Evolutionary conservation across 2,888 invertebrate species (phyloP), one percentile per base, ranked within the genome.

Genomic region (Tethea ocularis): DNA sequence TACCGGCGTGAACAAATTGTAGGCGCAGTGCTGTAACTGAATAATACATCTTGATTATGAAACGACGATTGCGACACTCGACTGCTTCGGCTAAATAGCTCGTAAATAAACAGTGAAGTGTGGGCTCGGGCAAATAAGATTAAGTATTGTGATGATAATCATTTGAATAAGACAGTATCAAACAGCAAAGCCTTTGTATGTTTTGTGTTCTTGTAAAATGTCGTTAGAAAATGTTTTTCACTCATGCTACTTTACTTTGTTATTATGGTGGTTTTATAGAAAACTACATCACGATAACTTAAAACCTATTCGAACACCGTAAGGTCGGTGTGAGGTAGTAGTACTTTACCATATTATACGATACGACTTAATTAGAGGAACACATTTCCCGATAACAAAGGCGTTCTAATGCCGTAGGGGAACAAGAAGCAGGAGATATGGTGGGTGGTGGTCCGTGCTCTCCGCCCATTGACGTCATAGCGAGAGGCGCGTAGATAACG

Each of bases 1-100:
- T n/a, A 33, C 33, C 13, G 33, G 51, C 22, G 51, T 52, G 24
- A 26, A 24, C 26, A 26, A 52, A 52, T 26, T 17, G 52, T 52
- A 52, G 7, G n/a, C 26, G n/a, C 52, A 6, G 51, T 10, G 8
- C n/a, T 24, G 26, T 52, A 52, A 52, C 24, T 52, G 52, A 52
- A 52, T 52, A 52, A 52, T 26, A 52, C 52, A 52, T 52, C 6
- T 52, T 52, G 24, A 52, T 52, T 52, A 52, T 52, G 26, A 26
- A 33, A 33, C 13, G 33, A 33, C 17, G 26, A 52, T 52, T 52
- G 52, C 11, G 52, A 26, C 24, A 26, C 26, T 17, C 52, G 26
- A 52, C 24, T 52, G 26, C 26, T 26, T 52, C n/a, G 26, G 13
- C 51, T 52, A 52, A 52, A 24, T 23, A 52, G n/a, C 52, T 52